Evolutionary conservation across 2,797 vertebrate genomes (phyloP).

Genomic region (Pogoniulus pusillus): DNA sequence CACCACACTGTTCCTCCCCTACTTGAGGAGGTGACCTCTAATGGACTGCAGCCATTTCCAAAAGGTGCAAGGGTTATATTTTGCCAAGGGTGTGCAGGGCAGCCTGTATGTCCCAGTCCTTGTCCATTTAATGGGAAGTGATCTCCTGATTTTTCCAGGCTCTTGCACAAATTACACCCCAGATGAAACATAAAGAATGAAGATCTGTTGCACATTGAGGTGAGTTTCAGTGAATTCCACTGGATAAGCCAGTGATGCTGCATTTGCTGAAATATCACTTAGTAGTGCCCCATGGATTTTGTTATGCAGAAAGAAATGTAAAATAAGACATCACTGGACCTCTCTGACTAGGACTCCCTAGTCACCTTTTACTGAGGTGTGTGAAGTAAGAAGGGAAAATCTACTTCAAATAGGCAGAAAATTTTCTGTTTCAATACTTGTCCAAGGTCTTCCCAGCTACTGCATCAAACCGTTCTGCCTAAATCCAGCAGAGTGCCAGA

Average conservation of each 20-base stretch:
- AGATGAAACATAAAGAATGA: not conserved
- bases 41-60: not conserved
- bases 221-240: not conserved
- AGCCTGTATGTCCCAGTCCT: not conserved
- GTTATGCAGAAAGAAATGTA: not conserved
- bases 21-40: not conserved
- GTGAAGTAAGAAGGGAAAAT: not conserved
- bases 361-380: not conserved
- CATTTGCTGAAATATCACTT: not conserved
- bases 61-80: accelerated
- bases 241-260: not conserved
- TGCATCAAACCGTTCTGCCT: not conserved
- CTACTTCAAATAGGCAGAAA: not conserved
- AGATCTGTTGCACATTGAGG: not conserved
- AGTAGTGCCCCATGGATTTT: not conserved
- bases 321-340: not conserved
- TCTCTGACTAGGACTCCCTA: not conserved
- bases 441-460: not conserved
- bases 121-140: not conserved
- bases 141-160: not conserved
- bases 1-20: not conserved
- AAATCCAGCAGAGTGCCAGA: constrained; percentile 7
- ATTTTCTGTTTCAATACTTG: not conserved
- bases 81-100: accelerated
- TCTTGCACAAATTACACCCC: not conserved